A percentile compares a stretch with the other conserved stretches of the same genome.
These are phyloP conservation scores for Zaprionus camerounensis DNA, from an alignment of 1,140 invertebrate genomes.

Conservation along the genomic window DNA sequence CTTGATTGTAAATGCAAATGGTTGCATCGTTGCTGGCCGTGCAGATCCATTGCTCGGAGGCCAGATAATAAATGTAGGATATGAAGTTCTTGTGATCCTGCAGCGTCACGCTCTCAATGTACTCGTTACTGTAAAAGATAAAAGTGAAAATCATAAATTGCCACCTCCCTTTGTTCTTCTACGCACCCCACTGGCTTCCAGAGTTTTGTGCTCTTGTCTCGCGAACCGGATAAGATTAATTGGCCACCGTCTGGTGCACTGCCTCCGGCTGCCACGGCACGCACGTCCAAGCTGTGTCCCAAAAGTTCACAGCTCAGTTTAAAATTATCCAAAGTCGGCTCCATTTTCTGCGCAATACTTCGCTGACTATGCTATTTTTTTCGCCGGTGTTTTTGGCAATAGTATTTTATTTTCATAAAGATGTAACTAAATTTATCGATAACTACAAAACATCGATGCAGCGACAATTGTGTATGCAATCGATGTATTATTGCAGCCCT, in stretches of 20 bases:
- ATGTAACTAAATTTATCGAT: slow-evolving; percentile 25
- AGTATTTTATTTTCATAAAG: slow-evolving; percentile 18
- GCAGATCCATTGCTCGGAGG: slow-evolving; percentile 90
- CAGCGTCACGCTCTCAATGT: slow-evolving; percentile 88
- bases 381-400: slow-evolving; percentile 41
- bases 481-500: too few species aligned
- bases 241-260: slow-evolving; percentile 88
- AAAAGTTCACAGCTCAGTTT: slow-evolving; percentile 91
- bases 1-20: slow-evolving; percentile 90
- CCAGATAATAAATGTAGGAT: slow-evolving; percentile 90
- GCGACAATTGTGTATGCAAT: too few species aligned
- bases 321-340: slow-evolving; percentile 85
- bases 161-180: slow-evolving; percentile 1
- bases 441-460: background rate
- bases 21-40: slow-evolving; percentile 95
- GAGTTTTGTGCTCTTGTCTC: slow-evolving; percentile 93
- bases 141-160: slow-evolving; percentile 62
- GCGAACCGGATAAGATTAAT: slow-evolving; percentile 92
- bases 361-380: slow-evolving; percentile 47
- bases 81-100: slow-evolving; percentile 95
- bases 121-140: slow-evolving; percentile 84
- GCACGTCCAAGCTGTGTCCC: slow-evolving; percentile 94
- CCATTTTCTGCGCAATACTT: slow-evolving; percentile 49
- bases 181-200: slow-evolving; percentile 92
- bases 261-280: slow-evolving; percentile 89